Percentiles rank a stretch among this genome's conserved stretches.
Conservation (phyloP, 2,797 vertebrate genomes). For the Coracias cyanogaster region DNA sequence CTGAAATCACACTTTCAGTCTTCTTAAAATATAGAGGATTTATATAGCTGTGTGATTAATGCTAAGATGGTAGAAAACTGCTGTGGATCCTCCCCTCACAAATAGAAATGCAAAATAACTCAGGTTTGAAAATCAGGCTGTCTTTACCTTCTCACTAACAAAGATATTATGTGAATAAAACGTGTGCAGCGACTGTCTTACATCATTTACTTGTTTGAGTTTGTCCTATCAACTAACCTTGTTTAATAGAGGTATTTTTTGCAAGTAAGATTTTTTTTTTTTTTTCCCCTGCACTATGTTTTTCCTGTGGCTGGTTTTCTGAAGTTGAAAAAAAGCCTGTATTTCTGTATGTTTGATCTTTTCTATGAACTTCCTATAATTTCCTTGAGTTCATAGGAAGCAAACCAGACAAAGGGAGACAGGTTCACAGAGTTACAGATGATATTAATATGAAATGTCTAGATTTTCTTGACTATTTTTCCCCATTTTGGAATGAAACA, state of each 20-base stretch:
- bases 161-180: background rate
- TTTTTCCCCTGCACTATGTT: background rate
- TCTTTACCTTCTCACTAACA: background rate
- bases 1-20: conserved; percentile 1
- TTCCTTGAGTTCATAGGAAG: background rate
- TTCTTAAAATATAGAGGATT: conserved; percentile 26
- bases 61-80: conserved; percentile 7
- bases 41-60: conserved; percentile 33
- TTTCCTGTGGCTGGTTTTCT: background rate
- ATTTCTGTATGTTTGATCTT: background rate
- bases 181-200: background rate
- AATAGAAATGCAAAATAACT: conserved; percentile 12
- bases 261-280: background rate
- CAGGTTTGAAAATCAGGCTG: background rate
- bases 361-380: background rate
- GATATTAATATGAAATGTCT: background rate
- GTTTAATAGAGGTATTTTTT: background rate
- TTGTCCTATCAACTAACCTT: background rate
- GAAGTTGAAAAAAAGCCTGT: background rate
- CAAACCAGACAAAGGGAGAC: background rate
- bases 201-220: background rate
- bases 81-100: conserved; percentile 1
- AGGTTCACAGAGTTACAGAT: background rate
- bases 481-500: background rate
- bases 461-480: background rate